Evolutionary conservation across 2,113 vertebrate genomes (phyloP).

Genomic region (Addax nasomaculatus): DNA sequence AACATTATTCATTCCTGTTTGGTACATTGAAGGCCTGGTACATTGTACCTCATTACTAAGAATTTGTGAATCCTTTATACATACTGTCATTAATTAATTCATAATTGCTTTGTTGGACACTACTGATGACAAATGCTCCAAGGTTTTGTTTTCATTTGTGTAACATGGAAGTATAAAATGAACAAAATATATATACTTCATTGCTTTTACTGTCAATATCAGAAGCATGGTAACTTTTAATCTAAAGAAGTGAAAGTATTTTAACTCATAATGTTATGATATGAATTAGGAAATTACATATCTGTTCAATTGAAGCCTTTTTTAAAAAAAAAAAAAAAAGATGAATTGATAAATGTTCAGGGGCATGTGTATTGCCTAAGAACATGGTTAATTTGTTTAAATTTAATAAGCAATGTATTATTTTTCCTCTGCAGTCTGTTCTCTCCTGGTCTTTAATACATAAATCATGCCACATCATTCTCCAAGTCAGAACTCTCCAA

Average conservation of each 20-base stretch:
- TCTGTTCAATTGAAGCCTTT: neutral
- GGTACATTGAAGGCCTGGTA: neutral
- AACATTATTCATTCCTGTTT: slow-evolving; percentile 19
- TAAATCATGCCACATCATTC: neutral
- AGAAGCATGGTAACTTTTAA: slow-evolving; percentile 13
- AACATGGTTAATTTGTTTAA: neutral
- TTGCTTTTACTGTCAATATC: slow-evolving; percentile 31
- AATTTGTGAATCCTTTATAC: slow-evolving; percentile 32
- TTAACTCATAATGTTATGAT: neutral
- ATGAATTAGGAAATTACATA: neutral
- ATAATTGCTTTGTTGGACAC: slow-evolving; percentile 31
- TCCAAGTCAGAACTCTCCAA: neutral
- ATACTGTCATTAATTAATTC: slow-evolving; percentile 6
- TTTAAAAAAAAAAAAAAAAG: neutral
- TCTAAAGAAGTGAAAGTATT: slow-evolving; percentile 34
- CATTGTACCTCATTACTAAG: slow-evolving; percentile 10
- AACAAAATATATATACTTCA: neutral
- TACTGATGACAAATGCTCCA: neutral
- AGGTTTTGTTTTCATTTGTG: slow-evolving; percentile 6
- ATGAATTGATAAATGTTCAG: neutral
- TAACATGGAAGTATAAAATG: slow-evolving; percentile 1
- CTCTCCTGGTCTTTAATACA: neutral
- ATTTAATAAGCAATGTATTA: neutral
- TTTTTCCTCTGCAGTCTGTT: neutral
- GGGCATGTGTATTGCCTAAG: neutral